Percentiles rank a stretch among this genome's conserved stretches.
These are phyloP conservation scores for Drosophila limbata DNA, from an alignment of 2,888 invertebrate genomes.

Conservation along the genomic window DNA sequence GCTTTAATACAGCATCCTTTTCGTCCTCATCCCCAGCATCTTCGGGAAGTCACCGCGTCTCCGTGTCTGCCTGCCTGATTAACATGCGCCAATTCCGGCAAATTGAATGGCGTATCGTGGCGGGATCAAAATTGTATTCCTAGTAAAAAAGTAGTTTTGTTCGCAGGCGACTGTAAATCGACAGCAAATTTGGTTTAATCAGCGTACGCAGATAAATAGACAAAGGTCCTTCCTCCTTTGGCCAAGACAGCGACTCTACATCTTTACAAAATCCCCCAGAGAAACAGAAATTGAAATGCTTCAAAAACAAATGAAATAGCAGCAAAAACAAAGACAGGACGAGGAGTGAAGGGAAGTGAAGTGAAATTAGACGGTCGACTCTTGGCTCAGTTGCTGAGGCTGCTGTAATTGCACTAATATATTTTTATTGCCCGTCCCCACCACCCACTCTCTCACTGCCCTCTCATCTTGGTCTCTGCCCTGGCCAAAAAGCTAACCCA, in stretches of 20 bases:
- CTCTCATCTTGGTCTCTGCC: background rate
- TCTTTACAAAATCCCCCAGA: conserved; percentile 58
- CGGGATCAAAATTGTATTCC: conserved; percentile 47
- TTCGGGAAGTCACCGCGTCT: background rate
- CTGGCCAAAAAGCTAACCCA: conserved; percentile 1
- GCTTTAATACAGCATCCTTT: conserved; percentile 52
- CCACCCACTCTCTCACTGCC: background rate
- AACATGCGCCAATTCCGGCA: conserved; percentile 78
- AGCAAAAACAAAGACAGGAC: conserved; percentile 20
- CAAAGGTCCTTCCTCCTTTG: conserved; percentile 10
- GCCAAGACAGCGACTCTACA: background rate
- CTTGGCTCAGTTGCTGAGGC: conserved; percentile 58
- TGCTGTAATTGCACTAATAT: conserved; percentile 83
- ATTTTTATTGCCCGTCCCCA: conserved; percentile 79
- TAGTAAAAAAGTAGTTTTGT: conserved; percentile 55
- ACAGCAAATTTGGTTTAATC: conserved; percentile 71
- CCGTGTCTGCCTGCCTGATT: conserved; percentile 56
- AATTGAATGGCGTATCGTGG: conserved; percentile 70
- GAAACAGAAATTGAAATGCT: conserved; percentile 75
- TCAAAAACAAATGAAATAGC: conserved; percentile 76
- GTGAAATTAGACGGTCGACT: conserved; percentile 63
- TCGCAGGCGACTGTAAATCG: conserved; percentile 18
- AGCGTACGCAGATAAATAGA: conserved; percentile 61
- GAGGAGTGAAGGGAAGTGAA: background rate
- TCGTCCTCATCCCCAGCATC: conserved; percentile 24